Evolutionary conservation across 2,797 vertebrate species (phyloP), one percentile per base, ranked within the genome.

Genomic region (Microcaecilia unicolor): DNA sequence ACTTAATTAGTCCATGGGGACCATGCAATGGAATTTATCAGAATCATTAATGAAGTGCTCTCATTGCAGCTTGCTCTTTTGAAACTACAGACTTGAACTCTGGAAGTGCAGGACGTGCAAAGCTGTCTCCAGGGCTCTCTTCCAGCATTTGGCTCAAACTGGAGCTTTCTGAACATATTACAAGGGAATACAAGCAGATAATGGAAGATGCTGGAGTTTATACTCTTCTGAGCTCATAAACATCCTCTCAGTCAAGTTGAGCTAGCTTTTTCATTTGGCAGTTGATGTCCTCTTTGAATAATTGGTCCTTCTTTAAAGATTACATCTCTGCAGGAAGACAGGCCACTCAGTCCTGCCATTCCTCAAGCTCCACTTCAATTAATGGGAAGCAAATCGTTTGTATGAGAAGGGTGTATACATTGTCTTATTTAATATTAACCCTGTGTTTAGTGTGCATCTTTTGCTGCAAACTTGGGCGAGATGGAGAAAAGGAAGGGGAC

Each of bases 41-140:
- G 7, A 18, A 23, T 10, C 15, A 4, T 17, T 24, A 41, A 27
- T 24, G 41, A n/a, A n/a, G 4, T 16, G 19, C 17, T 9, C 13
- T 20, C 37, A 6, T 6, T 28, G 13, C 12, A 4, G 8, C 22
- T 33, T 16, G 25, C 11, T 37, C 27, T 37, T 14, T 8, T n/a
- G n/a, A n/a, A n/a, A n/a, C n/a, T n/a, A n/a, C n/a, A n/a, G 0
- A 0, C 15, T 7, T 9, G 10, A 1, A 18, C 22, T 0, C 0
- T 18, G 27, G 27, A 3, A 5, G 5, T 15, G 1, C 23, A 9
- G 25, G 12, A 25, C 14, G 25, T 14, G 5, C 8, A 25, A 12
- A 8, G 27, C 10, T n/a, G 6, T 15, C 9, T 14, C 16, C 17
- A 25, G 27, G 34, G 44, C 13, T 25, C 6, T 14, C 11, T 31